Base-by-base conservation (phyloP, 1,140 invertebrate genomes). In the Drosophila kikkawai region DNA sequence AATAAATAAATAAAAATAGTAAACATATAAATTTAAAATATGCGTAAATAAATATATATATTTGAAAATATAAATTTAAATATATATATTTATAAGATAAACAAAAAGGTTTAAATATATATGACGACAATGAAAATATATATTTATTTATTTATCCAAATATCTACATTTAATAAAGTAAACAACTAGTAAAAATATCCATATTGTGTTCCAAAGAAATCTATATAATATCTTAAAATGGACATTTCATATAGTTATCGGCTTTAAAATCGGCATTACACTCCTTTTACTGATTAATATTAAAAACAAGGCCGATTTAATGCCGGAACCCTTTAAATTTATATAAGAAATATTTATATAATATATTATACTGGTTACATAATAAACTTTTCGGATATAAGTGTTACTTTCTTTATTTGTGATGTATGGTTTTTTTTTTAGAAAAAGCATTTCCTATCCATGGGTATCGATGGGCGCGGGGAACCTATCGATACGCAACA, bases 191-290 rank as follows among this genome's bases (percentile, higher is more conserved):
- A 73, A 75, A 73, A 86, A 79, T 86, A 82, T 86, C 83, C 83
- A 65, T 78, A 86, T 86, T 86, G 83, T 86, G 83, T 86, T 86
- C 83, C 82, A 66, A 55, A 80, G 50, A 75, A 85, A 76, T 53
- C 29, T 19, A 47, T 82, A 85, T 61, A 69, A 69, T 86, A 86
- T 84, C 77, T 80, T 81, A 68, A 68, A 36, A 76, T 67, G 42
- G 73, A 73, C 71, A 80, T 84, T 80, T 84, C 82, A 80, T 78
- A 84, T 77, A 73, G 78, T 80, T 69, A 73, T 65, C 15, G 61
- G 69, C 55, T 73, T 79, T 48, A 47, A 53, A 53, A 68, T 77
- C 59, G 81, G 50, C 81, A 73, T 69, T 19, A 53, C 3, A 65
- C 53, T 68, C 67, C 66, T 73, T 70, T 68, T 67, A 69, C 51